These are phyloP conservation scores for Cynocephalus volans DNA, from an alignment of 2,113 vertebrate genomes.

Conservation along the genomic window DNA sequence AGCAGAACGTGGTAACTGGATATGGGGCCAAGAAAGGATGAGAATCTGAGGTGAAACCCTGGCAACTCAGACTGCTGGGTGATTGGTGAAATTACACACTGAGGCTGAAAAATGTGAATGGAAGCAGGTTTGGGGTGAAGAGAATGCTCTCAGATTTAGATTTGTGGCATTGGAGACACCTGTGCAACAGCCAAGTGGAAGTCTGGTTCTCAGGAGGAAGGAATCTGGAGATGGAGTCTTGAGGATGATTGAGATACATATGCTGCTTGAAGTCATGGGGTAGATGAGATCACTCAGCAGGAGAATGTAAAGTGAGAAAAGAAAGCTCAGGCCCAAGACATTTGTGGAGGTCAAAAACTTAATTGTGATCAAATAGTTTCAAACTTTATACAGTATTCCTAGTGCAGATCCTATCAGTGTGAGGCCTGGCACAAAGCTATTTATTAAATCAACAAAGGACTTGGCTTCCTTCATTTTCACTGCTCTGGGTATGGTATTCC, in stretches of 20 bases:
- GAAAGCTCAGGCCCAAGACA: not conserved
- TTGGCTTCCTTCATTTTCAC: slow-evolving; percentile 31
- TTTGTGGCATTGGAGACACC: not conserved
- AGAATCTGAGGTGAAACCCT: not conserved
- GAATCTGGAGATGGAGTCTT: not conserved
- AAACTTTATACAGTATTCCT: not conserved
- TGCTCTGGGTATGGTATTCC: not conserved
- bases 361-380: not conserved
- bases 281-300: not conserved
- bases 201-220: not conserved
- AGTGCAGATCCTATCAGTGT: not conserved
- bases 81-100: not conserved
- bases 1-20: not conserved
- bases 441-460: slow-evolving; percentile 15
- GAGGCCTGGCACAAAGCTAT: not conserved
- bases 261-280: not conserved
- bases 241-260: not conserved
- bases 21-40: not conserved
- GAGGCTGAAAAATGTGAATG: not conserved
- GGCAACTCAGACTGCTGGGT: not conserved
- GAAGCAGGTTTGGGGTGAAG: not conserved
- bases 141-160: not conserved
- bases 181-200: not conserved
- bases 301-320: not conserved
- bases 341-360: not conserved